Evolutionary conservation across 2,113 vertebrate genomes (phyloP).

Genomic region (Hyperoodon ampullatus): DNA sequence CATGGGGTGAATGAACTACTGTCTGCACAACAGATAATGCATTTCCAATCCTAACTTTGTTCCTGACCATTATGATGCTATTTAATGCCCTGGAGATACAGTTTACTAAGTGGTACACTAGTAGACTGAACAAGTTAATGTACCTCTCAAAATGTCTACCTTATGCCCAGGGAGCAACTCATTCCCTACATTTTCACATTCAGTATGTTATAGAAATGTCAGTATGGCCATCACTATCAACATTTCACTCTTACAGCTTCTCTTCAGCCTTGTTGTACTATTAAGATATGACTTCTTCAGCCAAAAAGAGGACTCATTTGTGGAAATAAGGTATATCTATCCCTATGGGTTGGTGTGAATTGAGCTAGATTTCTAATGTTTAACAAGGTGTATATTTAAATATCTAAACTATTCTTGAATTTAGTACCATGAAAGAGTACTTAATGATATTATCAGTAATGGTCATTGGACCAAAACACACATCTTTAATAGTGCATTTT

Average conservation of each 20-base stretch:
- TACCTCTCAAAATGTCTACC: conserved; percentile 64
- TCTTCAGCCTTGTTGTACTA: conserved; percentile 42
- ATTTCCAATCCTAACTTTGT: conserved; percentile 61
- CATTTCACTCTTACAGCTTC: conserved; percentile 18
- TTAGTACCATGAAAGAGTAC: conserved; percentile 43
- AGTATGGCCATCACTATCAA: conserved; percentile 41
- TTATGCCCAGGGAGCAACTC: conserved; percentile 50
- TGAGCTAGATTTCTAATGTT: conserved; percentile 45
- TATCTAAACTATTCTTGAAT: conserved; percentile 43
- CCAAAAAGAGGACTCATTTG: neutral
- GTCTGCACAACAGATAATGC: conserved; percentile 53
- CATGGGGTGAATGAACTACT: conserved; percentile 20
- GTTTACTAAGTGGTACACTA: conserved; percentile 64
- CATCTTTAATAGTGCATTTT: conserved; percentile 68
- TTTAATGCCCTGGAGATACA: conserved; percentile 67
- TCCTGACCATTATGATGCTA: conserved; percentile 45
- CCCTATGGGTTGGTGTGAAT: conserved; percentile 19
- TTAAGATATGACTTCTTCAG: conserved; percentile 50
- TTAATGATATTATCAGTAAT: conserved; percentile 58
- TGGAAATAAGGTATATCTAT: conserved; percentile 16
- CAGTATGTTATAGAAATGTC: conserved; percentile 56
- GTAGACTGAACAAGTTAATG: conserved; percentile 63
- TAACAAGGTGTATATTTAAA: conserved; percentile 37
- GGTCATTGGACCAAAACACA: conserved; percentile 56
- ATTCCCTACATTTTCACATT: conserved; percentile 63